Evolutionary conservation across 2,113 vertebrate species (phyloP).

Genomic region (Meriones unguiculatus): DNA sequence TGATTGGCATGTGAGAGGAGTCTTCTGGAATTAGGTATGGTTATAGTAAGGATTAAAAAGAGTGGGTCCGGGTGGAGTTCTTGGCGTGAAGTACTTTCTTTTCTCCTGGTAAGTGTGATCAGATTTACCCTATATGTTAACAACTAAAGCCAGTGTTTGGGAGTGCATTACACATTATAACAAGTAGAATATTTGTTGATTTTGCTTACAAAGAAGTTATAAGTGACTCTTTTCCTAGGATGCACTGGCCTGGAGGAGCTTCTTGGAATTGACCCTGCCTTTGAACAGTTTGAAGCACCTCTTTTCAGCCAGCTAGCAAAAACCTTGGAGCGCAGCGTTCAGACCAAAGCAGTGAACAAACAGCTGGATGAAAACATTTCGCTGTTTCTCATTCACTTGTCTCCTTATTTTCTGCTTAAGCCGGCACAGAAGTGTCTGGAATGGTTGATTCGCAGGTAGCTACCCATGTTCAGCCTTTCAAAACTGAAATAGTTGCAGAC

Average conservation of each 20-base stretch:
- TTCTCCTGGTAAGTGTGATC: neutral
- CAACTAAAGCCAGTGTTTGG: constrained; percentile 1
- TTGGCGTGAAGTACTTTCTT: neutral
- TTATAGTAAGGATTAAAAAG: neutral
- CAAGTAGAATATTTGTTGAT: neutral
- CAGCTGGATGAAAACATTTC: constrained; percentile 93
- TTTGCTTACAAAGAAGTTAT: constrained; percentile 3
- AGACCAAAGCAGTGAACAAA: constrained; percentile 93
- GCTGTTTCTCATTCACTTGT: constrained; percentile 93
- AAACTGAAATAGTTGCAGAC: neutral
- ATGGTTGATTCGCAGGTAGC: constrained; percentile 97
- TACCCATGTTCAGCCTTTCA: neutral
- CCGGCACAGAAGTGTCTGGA: constrained; percentile 98
- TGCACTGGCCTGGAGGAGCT: constrained; percentile 97
- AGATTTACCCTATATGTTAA: neutral
- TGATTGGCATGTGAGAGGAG: neutral
- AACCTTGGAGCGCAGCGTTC: constrained; percentile 94
- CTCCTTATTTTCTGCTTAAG: constrained; percentile 96
- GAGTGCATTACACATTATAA: neutral
- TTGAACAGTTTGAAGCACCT: constrained; percentile 92
- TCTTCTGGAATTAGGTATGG: neutral
- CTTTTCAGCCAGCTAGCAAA: constrained; percentile 93
- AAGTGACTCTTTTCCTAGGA: constrained; percentile 85
- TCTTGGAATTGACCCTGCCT: constrained; percentile 93
- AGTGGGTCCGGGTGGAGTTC: too few species aligned